Percentiles rank a stretch among this genome's conserved stretches.
Conservation (phyloP, 2,113 vertebrate genomes). For the Spea bombifrons region DNA sequence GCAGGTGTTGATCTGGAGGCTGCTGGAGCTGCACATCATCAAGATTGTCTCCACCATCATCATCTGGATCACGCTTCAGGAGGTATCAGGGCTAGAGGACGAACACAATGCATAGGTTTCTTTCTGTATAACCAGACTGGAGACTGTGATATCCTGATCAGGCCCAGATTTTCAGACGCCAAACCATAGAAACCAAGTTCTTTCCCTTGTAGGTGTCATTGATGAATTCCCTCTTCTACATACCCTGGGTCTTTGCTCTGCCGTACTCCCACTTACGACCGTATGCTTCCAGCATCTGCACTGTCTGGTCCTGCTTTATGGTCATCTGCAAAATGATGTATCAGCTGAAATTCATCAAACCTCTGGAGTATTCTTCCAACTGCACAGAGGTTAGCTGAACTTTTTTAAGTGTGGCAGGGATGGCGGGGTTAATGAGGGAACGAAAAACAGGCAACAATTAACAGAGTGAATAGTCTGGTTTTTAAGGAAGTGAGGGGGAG, state of each 20-base stretch:
- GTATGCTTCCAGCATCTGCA: constrained; percentile 61
- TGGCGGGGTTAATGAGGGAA: too few relatives aligned
- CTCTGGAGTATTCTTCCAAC: constrained; percentile 67
- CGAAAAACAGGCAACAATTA: too few relatives aligned
- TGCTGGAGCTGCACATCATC: constrained; percentile 71
- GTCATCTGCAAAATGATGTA: constrained; percentile 76
- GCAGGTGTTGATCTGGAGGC: constrained; percentile 65
- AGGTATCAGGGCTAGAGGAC: constrained; percentile 54
- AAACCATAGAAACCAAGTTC: too few relatives aligned
- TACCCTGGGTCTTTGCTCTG: constrained; percentile 68
- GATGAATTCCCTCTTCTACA: constrained; percentile 69
- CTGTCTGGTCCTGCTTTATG: constrained; percentile 70
- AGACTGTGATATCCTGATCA: too few relatives aligned
- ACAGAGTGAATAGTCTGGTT: too few relatives aligned
- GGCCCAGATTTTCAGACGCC: too few relatives aligned
- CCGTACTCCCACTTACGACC: constrained; percentile 63
- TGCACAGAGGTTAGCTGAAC: constrained; percentile 65
- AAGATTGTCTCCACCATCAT: constrained; percentile 65
- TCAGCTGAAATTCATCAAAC: constrained; percentile 72
- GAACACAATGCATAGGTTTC: too few relatives aligned
- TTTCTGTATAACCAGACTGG: too few relatives aligned
- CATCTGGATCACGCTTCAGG: constrained; percentile 69
- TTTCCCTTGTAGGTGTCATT: constrained; percentile 62
- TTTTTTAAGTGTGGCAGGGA: neutral
- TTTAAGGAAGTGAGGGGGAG: too few relatives aligned